Base-by-base conservation (phyloP, 1,140 invertebrate genomes). In the Scaptomyza graminum region DNA sequence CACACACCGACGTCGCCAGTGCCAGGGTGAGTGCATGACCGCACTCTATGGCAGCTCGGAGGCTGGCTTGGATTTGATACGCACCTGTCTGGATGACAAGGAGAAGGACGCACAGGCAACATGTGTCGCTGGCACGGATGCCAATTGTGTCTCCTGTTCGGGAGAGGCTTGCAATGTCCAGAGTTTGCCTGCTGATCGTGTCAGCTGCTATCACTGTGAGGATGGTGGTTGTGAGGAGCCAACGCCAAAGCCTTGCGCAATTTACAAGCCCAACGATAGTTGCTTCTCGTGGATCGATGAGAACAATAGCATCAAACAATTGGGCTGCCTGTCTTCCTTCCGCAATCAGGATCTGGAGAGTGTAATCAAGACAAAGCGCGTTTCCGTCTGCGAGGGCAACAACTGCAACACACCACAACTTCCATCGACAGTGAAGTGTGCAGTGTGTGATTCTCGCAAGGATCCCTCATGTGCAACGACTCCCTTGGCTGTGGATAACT, bases 81-180 rank as follows among this genome's bases (percentile, higher is more conserved):
- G 90, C n/a, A 91, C 76, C 5, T 91, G 90, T 6, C 16, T 79
- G 46, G 66, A 91, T 9, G 90, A 91, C 46, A 91, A 91, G 52
- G 90, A 91, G 47, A 16, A 39, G 0, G 7, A 31, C 0, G 90
- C 90, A 49, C 90, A 77, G 1, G 5, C 25, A 2, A 70, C 0
- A 9, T 91, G 90, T 13, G n/a, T 18, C 0, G 31, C 16, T 5
- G 77, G 75, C 22, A 66, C 18, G 0, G 83, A 88, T 34, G 13
- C 60, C 12, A 56, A 50, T 3, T 91, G 90, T 49, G 34, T 54
- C 3, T 55, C 83, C 54, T 91, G 90, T 55, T 22, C 56, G 0
- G 87, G 50, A 0, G 47, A 22, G 1, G 72, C 55, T 8, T 91
- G 90, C 69, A 91, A 91, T 15, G 56, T 74, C 0, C 57, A 74